A percentile compares a stretch with the other conserved stretches of the same genome.
Evolutionary conservation across 2,113 vertebrate genomes (phyloP).

Genomic region (Alaudala cheleensis): DNA sequence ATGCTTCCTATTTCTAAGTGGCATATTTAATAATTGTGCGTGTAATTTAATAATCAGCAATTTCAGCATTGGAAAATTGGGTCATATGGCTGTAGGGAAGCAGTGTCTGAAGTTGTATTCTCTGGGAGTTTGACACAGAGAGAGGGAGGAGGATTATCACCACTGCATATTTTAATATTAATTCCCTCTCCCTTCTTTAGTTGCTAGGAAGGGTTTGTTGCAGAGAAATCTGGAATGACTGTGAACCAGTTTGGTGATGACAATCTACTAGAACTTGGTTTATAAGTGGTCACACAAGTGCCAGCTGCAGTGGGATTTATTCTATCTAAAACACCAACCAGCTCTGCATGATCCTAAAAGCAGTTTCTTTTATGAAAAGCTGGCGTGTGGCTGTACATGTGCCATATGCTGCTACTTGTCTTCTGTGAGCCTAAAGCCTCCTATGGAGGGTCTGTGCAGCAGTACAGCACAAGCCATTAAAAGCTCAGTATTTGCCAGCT

Average conservation of each 20-base stretch:
- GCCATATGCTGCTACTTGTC: neutral
- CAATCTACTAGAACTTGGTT: neutral
- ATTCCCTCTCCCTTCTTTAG: neutral
- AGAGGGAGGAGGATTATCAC: slow-evolving; percentile 27
- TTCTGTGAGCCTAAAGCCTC: neutral
- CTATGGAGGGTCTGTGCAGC: neutral
- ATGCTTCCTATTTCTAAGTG: slow-evolving; percentile 18
- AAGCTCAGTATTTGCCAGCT: neutral
- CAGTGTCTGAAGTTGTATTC: slow-evolving; percentile 44
- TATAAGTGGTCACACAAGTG: neutral
- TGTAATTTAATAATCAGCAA: slow-evolving; percentile 49
- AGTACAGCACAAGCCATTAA: neutral
- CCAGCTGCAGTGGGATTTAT: neutral
- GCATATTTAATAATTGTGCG: slow-evolving; percentile 35
- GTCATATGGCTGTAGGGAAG: slow-evolving; percentile 44
- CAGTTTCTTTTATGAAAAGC: neutral
- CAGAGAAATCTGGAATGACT: neutral
- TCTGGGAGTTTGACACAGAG: slow-evolving; percentile 7
- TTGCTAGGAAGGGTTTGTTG: slow-evolving; percentile 11
- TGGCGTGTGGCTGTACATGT: neutral
- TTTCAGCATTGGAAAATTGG: slow-evolving; percentile 50
- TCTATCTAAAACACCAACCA: neutral
- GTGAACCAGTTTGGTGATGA: neutral
- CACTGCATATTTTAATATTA: slow-evolving; percentile 27
- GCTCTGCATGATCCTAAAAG: neutral